Base-by-base conservation (phyloP, 2,797 vertebrate species). In the Clarias laeviceps region DNA sequence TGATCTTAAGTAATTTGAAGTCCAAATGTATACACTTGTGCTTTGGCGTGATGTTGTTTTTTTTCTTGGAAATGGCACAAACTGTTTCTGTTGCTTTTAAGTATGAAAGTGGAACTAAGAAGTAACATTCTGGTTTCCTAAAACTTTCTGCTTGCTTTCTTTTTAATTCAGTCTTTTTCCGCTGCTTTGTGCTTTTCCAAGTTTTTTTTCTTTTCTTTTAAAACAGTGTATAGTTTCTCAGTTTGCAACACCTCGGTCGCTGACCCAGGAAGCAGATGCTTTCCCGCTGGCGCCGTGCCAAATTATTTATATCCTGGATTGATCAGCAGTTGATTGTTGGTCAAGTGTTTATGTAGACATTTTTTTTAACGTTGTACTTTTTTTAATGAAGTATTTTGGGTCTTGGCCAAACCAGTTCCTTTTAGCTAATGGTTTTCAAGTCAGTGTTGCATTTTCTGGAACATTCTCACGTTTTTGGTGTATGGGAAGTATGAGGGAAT, bases 261-360 rank as follows among this genome's bases (percentile, higher is more conserved):
- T 37, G 86, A 85, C 87, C 70, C 73, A n/a, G 64, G 27, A 86
- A 72, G 24, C 20, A 22, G 70, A 78, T 80, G 22, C 72, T 83
- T 61, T 78, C 29, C 32, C 6, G 29, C 4, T 0, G 14, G 11
- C 5, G 2, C 11, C 12, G 81, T 84, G 82, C 70, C 85, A 72
- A 18, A 80, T 81, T 89, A 84, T 89, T 90, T 87, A 88, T 88
- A 88, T 82, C 80, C n/a, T 40, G n/a, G 37, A 50, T 34, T 74
- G 14, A 81, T 69, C 3, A 45, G 69, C 27, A 68, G 2, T 68
- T 50, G 57, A 11, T 62, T 69, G 45, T 80, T 88, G 64, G 72
- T 69, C 12, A 27, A 12, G 27, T 70, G 56, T n/a, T 34, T 80
- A 65, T 50, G 0, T 73, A 20, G 27, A 62, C 24, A 34, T 56